These are phyloP conservation scores for Capromys pilorides DNA, from an alignment of 2,797 vertebrate genomes.

Conservation along the genomic window DNA sequence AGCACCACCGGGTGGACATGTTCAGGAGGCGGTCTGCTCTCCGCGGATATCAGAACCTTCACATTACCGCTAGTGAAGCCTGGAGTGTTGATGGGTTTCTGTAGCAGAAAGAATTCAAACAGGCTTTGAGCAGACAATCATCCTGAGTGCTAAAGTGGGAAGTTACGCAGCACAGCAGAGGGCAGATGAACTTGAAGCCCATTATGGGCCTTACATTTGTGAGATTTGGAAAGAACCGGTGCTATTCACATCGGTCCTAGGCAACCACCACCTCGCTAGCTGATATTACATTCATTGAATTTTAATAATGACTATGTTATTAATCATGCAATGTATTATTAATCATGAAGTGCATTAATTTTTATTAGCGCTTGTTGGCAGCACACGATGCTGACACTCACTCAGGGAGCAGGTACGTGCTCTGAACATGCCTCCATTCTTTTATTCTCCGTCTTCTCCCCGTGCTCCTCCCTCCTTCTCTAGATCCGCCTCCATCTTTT, in stretches of 20 bases:
- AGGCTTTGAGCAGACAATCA: background rate
- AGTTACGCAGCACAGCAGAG: background rate
- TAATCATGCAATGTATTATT: background rate
- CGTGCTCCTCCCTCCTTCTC: background rate
- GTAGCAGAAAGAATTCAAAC: background rate
- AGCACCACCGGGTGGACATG: background rate
- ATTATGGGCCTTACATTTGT: background rate
- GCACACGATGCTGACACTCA: background rate
- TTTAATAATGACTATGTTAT: background rate
- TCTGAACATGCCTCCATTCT: background rate
- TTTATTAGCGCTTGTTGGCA: background rate
- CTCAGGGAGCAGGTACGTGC: background rate
- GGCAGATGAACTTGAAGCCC: background rate
- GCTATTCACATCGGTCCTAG: background rate
- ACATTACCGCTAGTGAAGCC: background rate
- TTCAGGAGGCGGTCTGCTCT: background rate
- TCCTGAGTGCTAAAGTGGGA: background rate
- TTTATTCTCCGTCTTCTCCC: background rate
- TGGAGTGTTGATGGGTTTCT: background rate
- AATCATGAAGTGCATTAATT: background rate
- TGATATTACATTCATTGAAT: background rate
- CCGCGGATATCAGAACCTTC: background rate
- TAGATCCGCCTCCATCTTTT: background rate
- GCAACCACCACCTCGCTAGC: background rate
- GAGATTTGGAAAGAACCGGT: background rate